A percentile compares a stretch with the other conserved stretches of the same genome.
Conservation (phyloP, 2,113 vertebrate genomes). For the Epinephelus cyanopodus region DNA sequence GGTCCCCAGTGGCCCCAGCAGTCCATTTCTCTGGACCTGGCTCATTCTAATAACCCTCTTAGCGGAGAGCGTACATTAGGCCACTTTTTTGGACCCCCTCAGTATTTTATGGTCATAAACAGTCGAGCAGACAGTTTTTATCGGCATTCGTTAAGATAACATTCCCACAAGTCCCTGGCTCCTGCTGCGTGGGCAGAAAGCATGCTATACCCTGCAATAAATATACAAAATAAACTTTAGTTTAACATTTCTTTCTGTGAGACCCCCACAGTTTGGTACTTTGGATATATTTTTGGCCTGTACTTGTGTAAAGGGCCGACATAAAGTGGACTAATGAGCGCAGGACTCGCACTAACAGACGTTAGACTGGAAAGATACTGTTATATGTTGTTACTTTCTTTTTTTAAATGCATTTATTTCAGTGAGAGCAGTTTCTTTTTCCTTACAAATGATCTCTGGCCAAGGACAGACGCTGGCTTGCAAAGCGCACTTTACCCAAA, state of each 20-base stretch:
- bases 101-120: conserved; percentile 57
- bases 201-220: conserved; percentile 4
- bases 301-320: too few relatives aligned
- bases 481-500: too few relatives aligned
- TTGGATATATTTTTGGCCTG: background rate
- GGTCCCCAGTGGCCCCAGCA: conserved; percentile 52
- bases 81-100: conserved; percentile 33
- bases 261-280: background rate
- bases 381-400: background rate
- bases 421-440: background rate
- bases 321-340: background rate
- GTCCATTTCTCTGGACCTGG: conserved; percentile 72
- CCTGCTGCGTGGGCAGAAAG: conserved; percentile 49
- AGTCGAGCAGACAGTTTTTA: conserved; percentile 10
- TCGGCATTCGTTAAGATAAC: conserved; percentile 52
- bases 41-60: conserved; percentile 79
- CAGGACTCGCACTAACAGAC: background rate
- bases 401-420: background rate
- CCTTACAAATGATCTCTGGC: background rate
- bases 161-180: background rate
- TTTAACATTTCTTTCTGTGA: conserved; percentile 18
- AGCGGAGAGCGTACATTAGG: conserved; percentile 40
- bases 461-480: background rate
- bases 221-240: conserved; percentile 29
- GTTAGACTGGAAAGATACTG: background rate